Conservation (phyloP, 2,888 invertebrate species). For the Thereva unica region DNA sequence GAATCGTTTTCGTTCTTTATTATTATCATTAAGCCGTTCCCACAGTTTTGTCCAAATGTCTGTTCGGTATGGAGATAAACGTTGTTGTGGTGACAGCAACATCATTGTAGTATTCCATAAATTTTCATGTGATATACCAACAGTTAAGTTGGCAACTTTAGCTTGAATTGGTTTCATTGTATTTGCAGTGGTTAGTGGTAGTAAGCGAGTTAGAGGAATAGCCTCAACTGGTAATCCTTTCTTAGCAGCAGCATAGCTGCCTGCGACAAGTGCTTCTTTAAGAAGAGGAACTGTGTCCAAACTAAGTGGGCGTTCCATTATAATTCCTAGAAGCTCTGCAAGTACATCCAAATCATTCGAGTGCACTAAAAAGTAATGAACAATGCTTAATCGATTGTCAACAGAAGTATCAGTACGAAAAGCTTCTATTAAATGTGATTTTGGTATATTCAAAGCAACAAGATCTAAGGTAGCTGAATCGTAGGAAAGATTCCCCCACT, state of each 20-base stretch:
- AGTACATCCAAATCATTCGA: constrained; percentile 74
- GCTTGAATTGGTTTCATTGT: constrained; percentile 56
- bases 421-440: constrained; percentile 69
- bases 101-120: constrained; percentile 83
- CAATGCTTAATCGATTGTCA: constrained; percentile 76
- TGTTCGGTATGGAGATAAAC: constrained; percentile 78
- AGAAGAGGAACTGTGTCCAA: constrained; percentile 64
- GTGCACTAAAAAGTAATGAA: constrained; percentile 82
- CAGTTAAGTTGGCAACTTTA: constrained; percentile 59
- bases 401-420: constrained; percentile 70
- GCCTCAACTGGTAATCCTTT: constrained; percentile 76
- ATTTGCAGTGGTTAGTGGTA: constrained; percentile 69
- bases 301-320: constrained; percentile 65
- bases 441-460: constrained; percentile 67
- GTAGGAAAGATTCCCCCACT: constrained; percentile 55
- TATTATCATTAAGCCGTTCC: constrained; percentile 69
- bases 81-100: constrained; percentile 80
- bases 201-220: constrained; percentile 66
- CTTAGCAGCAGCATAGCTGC: constrained; percentile 71
- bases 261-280: constrained; percentile 80
- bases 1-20: constrained; percentile 67
- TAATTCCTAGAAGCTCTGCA: constrained; percentile 69
- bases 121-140: constrained; percentile 73
- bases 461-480: constrained; percentile 75
- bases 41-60: constrained; percentile 84